These are phyloP conservation scores for Acleris sparsana DNA, from an alignment of 2,888 invertebrate species.

Conservation along the genomic window DNA sequence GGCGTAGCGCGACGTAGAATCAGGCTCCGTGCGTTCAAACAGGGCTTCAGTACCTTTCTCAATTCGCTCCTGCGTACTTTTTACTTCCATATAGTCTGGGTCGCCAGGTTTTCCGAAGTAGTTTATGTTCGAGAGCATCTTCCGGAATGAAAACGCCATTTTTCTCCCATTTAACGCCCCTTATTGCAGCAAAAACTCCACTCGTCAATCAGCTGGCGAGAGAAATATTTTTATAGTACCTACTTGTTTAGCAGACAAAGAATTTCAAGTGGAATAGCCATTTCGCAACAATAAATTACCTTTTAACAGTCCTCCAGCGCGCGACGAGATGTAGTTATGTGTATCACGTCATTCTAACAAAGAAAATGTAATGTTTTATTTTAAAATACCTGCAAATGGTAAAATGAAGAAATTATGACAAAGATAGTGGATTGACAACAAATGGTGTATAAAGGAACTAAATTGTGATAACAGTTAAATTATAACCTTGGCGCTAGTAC, in stretches of 20 bases:
- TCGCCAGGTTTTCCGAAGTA: constrained; percentile 71
- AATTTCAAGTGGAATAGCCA: constrained; percentile 1
- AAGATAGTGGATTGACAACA: constrained; percentile 33
- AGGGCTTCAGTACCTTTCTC: constrained; percentile 48
- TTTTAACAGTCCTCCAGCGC: constrained; percentile 21
- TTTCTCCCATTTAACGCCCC: constrained; percentile 36
- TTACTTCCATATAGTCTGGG: constrained; percentile 36
- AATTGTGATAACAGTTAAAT: not conserved
- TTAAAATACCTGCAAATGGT: constrained; percentile 54
- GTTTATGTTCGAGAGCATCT: constrained; percentile 73
- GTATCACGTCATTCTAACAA: constrained; percentile 51
- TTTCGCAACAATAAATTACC: constrained; percentile 18
- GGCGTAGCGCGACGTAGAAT: constrained; percentile 63
- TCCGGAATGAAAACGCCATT: constrained; percentile 77
- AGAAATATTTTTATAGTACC: constrained; percentile 27
- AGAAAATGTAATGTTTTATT: constrained; percentile 41
- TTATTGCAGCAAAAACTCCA: constrained; percentile 15
- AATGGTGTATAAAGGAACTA: constrained; percentile 11
- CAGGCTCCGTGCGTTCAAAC: constrained; percentile 60
- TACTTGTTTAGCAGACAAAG: constrained; percentile 27
- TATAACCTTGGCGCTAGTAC: constrained; percentile 20
- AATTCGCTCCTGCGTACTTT: constrained; percentile 36
- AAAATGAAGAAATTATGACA: constrained; percentile 30
- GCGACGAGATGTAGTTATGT: constrained; percentile 4
- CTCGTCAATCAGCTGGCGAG: constrained; percentile 29